These are phyloP conservation scores for Eulacestoma nigropectus DNA, from an alignment of 2,113 vertebrate species.

Conservation along the genomic window DNA sequence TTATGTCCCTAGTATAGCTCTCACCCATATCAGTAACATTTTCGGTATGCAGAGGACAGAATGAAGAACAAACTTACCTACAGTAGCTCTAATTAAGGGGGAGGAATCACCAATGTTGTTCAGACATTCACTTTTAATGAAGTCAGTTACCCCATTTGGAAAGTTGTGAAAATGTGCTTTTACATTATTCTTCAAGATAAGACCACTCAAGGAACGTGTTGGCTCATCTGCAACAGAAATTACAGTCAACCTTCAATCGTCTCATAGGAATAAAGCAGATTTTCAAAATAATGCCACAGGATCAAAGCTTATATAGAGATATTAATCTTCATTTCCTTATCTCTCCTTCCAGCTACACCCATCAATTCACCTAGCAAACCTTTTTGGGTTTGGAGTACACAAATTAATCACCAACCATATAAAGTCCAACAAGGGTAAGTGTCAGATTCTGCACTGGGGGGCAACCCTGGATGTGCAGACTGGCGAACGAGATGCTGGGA, in stretches of 20 bases:
- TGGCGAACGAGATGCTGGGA: neutral
- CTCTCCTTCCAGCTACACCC: neutral
- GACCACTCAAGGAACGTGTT: slow-evolving; percentile 92
- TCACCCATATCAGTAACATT: neutral
- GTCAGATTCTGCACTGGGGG: neutral
- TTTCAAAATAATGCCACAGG: neutral
- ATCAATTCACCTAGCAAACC: neutral
- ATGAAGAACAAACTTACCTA: slow-evolving; percentile 79
- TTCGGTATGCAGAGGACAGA: neutral
- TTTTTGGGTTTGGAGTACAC: neutral
- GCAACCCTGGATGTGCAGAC: neutral
- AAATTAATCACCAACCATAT: neutral
- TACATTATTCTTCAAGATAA: slow-evolving; percentile 97
- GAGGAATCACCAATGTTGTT: slow-evolving; percentile 95
- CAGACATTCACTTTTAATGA: slow-evolving; percentile 95
- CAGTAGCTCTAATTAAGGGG: slow-evolving; percentile 95
- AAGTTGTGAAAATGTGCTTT: slow-evolving; percentile 98
- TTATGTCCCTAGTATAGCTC: neutral
- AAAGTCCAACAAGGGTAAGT: neutral
- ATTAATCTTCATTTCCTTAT: neutral
- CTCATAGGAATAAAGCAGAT: neutral
- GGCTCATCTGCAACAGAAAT: slow-evolving; percentile 86
- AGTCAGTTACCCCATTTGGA: slow-evolving; percentile 91
- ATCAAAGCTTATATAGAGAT: neutral
- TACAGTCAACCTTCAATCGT: neutral